A percentile compares a stretch with the other conserved stretches of the same genome.
Evolutionary conservation across 2,113 vertebrate species (phyloP).

Genomic region (Anguilla japonica): DNA sequence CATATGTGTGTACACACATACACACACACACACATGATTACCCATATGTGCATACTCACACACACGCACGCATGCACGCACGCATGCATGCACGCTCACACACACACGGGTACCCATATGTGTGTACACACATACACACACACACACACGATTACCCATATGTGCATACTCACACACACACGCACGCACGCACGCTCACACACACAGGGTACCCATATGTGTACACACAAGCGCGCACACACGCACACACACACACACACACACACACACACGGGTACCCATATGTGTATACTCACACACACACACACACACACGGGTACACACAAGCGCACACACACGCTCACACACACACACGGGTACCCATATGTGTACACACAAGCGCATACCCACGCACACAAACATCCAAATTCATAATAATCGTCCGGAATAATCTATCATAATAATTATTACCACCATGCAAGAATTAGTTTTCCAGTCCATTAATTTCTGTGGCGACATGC

Average conservation of each 20-base stretch:
- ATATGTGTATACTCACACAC: too few species aligned
- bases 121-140: too few species aligned
- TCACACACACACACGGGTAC: background rate
- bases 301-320: background rate
- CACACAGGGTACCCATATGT: too few species aligned
- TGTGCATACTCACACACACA: too few species aligned
- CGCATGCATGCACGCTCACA: too few species aligned
- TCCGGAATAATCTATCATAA: constrained; percentile 60
- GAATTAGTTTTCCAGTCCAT: constrained; percentile 66
- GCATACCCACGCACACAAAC: constrained; percentile 22
- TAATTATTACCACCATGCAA: constrained; percentile 53
- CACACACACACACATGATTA: too few species aligned
- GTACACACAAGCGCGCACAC: background rate
- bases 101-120: too few species aligned
- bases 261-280: too few species aligned
- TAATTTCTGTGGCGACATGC: constrained; percentile 51
- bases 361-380: background rate
- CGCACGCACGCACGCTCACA: too few species aligned
- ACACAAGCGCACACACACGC: background rate
- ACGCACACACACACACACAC: background rate
- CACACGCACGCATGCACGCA: too few species aligned
- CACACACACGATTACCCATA: too few species aligned
- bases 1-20: background rate
- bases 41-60: too few species aligned
- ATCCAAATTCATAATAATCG: constrained; percentile 47